A percentile compares a stretch with the other conserved stretches of the same genome.
Evolutionary conservation across 2,113 vertebrate genomes (phyloP).

Genomic region (Regulus satrapa): DNA sequence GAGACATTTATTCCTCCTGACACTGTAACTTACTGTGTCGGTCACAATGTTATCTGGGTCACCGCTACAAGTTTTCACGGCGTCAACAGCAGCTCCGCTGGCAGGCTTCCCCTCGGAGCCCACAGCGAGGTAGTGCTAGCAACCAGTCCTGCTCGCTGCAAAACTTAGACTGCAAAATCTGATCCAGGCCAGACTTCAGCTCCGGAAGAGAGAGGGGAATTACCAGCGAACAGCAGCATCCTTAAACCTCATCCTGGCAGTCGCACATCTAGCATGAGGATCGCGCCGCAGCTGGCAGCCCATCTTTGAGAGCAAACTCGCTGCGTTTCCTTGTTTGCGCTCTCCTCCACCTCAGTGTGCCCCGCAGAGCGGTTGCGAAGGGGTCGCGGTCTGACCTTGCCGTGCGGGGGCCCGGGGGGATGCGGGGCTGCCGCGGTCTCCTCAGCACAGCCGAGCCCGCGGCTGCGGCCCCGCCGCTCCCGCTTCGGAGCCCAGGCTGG

Average conservation of each 20-base stretch:
- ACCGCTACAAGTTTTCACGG: not conserved
- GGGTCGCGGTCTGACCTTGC: too few relatives aligned
- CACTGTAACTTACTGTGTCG: slow-evolving; percentile 54
- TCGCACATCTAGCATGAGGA: not conserved
- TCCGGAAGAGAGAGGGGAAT: not conserved
- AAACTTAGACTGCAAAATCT: not conserved
- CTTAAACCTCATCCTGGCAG: not conserved
- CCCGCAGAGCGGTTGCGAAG: fast-evolving
- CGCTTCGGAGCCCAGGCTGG: too few relatives aligned
- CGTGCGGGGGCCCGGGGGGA: not conserved
- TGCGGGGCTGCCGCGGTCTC: slow-evolving; percentile 3
- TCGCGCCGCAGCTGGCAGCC: not conserved
- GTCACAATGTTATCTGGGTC: slow-evolving; percentile 60
- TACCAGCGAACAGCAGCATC: not conserved
- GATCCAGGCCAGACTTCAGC: not conserved
- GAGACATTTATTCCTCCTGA: slow-evolving; percentile 61
- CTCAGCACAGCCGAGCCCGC: not conserved
- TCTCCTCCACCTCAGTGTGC: not conserved
- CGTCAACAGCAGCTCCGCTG: not conserved
- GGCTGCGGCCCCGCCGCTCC: not conserved
- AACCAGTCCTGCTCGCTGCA: not conserved
- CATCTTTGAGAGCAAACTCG: not conserved
- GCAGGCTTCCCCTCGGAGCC: not conserved
- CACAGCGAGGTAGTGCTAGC: fast-evolving
- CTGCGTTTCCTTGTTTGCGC: not conserved